Evolutionary conservation across 2,797 vertebrate genomes (phyloP), one percentile per base, ranked within the genome.

Genomic region (Artibeus lituratus): DNA sequence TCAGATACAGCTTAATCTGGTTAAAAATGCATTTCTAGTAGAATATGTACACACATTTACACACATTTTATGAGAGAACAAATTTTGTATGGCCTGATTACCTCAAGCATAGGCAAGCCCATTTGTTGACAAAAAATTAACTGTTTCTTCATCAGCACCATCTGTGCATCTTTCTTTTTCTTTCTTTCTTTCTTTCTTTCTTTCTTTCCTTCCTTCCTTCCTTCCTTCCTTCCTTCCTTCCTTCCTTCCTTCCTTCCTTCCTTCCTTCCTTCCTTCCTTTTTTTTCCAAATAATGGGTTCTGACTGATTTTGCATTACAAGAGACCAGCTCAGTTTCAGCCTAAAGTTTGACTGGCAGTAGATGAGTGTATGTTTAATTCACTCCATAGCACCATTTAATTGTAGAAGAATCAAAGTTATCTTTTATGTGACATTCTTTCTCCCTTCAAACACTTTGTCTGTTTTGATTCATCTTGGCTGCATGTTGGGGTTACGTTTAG

Each of bases 381-480:
- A 90, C 69, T 3, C 81, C 53, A 53, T 35, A 69, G n/a, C 16
- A 59, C 9, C 44, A 92, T 88, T 85, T 91, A 95, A 96, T 88
- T 97, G 85, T 81, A 76, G 78, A 74, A 83, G 49, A 95, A 94
- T 96, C 94, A 83, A 98, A 97, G 73, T 93, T 96, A 73, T 93
- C 49, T 97, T 97, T 97, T 92, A 97, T 87, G 69, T 84, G 78
- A 82, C 97, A 97, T 98, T 97, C 96, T 95, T 98, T 42, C 18
- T 96, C 92, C 92, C 97, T 97, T 96, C 97, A 98, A 96, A 98
- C 96, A 97, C 96, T 96, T 72, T 97, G 88, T 98, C 97, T 97
- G 95, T 98, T 97, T 98, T 98, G 97, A 98, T 91, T 93, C 73
- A 88, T 92, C 85, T 94, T 97, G 97, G 98, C 98, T 92, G 94